These are phyloP conservation scores for Lepidochitona cinerea DNA, from an alignment of 2,888 invertebrate species.

Conservation along the genomic window DNA sequence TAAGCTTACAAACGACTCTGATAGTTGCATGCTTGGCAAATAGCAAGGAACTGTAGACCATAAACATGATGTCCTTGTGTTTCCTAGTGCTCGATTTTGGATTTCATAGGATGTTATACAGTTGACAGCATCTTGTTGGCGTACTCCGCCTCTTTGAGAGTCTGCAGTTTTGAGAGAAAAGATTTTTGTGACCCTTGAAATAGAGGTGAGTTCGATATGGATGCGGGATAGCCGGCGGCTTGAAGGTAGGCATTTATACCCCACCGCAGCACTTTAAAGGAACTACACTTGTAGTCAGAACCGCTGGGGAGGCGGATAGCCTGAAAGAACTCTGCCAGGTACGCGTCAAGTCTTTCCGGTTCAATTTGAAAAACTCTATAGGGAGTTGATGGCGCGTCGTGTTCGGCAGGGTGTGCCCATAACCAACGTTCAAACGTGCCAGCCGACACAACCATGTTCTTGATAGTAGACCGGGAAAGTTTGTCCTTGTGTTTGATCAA, in stretches of 20 bases:
- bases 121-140: no score
- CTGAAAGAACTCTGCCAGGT: not conserved
- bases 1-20: no score
- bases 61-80: no score
- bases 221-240: not conserved
- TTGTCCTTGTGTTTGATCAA: not conserved
- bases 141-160: no score
- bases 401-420: not conserved
- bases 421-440: not conserved
- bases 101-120: no score
- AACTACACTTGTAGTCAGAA: not conserved
- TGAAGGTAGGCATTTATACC: not conserved
- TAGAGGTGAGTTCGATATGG: not conserved
- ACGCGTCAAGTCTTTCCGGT: not conserved
- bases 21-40: no score
- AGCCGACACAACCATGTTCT: not conserved
- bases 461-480: not conserved
- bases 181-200: not conserved
- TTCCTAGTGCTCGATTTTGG: no score
- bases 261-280: not conserved
- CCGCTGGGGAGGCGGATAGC: not conserved
- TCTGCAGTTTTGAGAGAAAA: no score
- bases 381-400: not conserved
- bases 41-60: no score
- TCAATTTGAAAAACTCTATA: not conserved